These are phyloP conservation scores for Zaprionus tsacasi DNA, from an alignment of 1,140 invertebrate genomes.

Conservation along the genomic window DNA sequence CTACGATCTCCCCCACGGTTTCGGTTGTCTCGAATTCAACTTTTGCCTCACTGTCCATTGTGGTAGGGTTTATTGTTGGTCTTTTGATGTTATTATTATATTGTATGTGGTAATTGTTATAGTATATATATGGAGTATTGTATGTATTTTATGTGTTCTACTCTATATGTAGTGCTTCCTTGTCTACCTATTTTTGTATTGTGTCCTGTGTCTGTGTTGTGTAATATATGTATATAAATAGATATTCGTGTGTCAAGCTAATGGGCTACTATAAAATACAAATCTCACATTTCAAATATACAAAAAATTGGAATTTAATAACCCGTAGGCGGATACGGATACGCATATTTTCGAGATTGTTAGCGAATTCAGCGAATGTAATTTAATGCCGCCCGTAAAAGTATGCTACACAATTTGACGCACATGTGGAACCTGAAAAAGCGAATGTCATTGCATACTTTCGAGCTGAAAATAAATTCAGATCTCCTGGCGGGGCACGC, in stretches of 20 bases:
- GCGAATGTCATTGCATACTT: conserved; percentile 4
- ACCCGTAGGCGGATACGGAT: no score
- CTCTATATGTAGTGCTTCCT: not conserved
- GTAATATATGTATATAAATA: not conserved
- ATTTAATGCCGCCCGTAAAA: not conserved
- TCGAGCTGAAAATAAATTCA: not conserved
- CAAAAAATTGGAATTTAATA: no score
- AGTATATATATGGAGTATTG: not conserved
- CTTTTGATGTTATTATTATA: not conserved
- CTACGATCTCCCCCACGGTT: no score
- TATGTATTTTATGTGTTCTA: not conserved
- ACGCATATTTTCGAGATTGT: not conserved
- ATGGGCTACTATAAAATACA: no score
- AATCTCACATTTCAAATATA: no score
- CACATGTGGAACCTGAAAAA: not conserved
- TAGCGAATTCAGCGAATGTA: not conserved
- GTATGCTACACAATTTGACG: not conserved
- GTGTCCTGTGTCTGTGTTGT: not conserved
- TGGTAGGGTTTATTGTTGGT: not conserved
- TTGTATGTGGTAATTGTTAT: not conserved
- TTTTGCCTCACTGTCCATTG: not conserved
- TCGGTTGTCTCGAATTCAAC: not conserved
- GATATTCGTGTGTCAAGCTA: no score
- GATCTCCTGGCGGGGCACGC: no score
- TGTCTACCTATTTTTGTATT: not conserved